phyloP scores from a whole-genome alignment of 2,113 vertebrate species.

The Syngnathus scovelli region DNA sequence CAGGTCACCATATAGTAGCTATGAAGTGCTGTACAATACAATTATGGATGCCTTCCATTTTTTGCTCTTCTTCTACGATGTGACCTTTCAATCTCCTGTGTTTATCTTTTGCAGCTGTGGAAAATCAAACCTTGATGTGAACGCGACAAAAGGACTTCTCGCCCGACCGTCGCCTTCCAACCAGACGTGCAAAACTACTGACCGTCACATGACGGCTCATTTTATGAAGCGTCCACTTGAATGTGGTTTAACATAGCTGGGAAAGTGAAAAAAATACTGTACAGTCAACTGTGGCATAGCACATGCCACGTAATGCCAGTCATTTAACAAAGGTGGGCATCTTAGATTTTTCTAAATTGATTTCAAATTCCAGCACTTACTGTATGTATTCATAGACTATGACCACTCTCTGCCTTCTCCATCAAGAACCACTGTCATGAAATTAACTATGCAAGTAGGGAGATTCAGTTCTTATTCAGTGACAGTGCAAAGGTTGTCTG shows the following conservation, averaged over 20 bases:
- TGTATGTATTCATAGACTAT: neutral
- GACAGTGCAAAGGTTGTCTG: no score
- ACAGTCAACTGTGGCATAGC: no score
- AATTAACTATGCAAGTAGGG: constrained; percentile 1
- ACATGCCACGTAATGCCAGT: neutral
- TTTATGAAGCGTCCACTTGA: neutral
- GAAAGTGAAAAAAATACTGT: constrained; percentile 6
- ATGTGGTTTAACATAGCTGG: neutral
- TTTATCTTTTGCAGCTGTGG: constrained; percentile 65
- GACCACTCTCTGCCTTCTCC: constrained; percentile 4
- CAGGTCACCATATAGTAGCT: neutral
- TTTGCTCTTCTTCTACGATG: neutral
- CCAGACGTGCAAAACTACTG: constrained; percentile 68
- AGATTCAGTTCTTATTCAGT: neutral
- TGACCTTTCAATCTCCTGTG: constrained; percentile 3
- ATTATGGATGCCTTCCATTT: neutral
- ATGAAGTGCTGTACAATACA: neutral
- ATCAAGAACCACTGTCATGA: constrained; percentile 2
- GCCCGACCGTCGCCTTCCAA: neutral
- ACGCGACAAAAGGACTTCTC: constrained; percentile 27
- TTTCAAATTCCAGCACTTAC: constrained; percentile 1
- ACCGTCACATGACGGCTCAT: constrained; percentile 7
- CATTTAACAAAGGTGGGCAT: neutral
- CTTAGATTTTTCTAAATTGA: neutral
- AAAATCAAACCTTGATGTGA: constrained; percentile 75